Evolutionary conservation across 2,888 invertebrate species (phyloP), one percentile per base, ranked within the genome.

Genomic region (Andrena marginata): DNA sequence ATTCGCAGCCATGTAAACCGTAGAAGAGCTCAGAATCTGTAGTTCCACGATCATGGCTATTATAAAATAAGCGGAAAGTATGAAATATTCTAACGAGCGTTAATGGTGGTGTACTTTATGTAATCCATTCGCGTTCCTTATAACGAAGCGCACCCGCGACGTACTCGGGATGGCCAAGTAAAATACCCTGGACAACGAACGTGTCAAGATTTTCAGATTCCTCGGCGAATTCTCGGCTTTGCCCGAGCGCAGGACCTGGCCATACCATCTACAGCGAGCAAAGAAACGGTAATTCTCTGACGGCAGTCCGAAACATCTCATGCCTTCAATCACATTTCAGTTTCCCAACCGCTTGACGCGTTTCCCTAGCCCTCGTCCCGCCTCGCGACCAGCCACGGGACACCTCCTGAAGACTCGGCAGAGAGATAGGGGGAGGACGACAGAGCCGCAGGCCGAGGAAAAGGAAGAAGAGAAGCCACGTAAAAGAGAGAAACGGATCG

Each of bases 351-450:
- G 20, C 16, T 54, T n/a, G 26, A 51, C 72, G 60, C 51, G 31
- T 69, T 69, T 69, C 69, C 67, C 23, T 23, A 20, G 10, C 2
- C 20, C 76, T 69, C 75, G 49, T 76, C 77, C 63, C 77, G 20
- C 51, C 20, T 20, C n/a, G n/a, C 67, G 65, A 16, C 42, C 75
- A 70, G 59, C 60, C 68, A 64, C 84, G 75, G 77, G 77, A 77
- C 79, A 80, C 85, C 82, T 80, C 80, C 78, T 73, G 59, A 63
- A 82, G 77, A 54, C 77, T 69, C 74, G 67, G 74, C 77, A 65
- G 67, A 63, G 51, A 82, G 70, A 77, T 73, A 80, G 62, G 69
- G 60, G 80, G 74, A 85, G 54, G 67, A 54, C 63, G 62, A 51
- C 29, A 20, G 42, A 2, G 80, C 42, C n/a, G 26, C 29, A 29